phyloP scores from a whole-genome alignment of 2,797 vertebrate species.

The Notolabrus celidotus region DNA sequence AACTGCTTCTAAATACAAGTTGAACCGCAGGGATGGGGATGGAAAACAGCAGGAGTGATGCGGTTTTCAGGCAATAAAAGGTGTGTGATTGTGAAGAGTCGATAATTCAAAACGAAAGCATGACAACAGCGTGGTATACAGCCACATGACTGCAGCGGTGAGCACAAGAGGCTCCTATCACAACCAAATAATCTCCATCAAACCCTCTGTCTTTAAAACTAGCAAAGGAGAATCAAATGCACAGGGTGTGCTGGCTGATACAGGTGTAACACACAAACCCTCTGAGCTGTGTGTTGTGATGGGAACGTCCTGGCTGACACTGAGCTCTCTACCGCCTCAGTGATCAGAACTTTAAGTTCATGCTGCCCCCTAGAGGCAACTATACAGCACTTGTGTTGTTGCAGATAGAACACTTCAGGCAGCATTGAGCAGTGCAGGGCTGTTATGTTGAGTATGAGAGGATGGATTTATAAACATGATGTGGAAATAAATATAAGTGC shows the following conservation, averaged over 20 bases:
- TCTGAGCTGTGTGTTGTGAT: slow-evolving; percentile 6
- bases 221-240: slow-evolving; percentile 11
- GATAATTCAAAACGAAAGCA: slow-evolving; percentile 20
- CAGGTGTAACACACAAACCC: slow-evolving; percentile 13
- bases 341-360: slow-evolving; percentile 50
- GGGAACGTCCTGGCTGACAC: slow-evolving; percentile 23
- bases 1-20: slow-evolving; percentile 44
- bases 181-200: slow-evolving; percentile 2
- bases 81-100: slow-evolving; percentile 5
- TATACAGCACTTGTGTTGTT: slow-evolving; percentile 15
- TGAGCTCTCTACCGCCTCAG: slow-evolving; percentile 13
- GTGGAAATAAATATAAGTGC: not conserved
- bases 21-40: slow-evolving; percentile 4
- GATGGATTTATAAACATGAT: not conserved
- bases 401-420: slow-evolving; percentile 1
- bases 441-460: not conserved
- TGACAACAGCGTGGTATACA: slow-evolving; percentile 3
- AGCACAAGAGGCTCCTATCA: slow-evolving; percentile 14
- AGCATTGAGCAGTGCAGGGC: not conserved
- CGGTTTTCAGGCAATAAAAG: not conserved
- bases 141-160: slow-evolving; percentile 9
- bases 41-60: not conserved
- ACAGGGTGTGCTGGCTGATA: slow-evolving; percentile 7
- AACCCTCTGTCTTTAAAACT: slow-evolving; percentile 11
- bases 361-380: slow-evolving; percentile 84